Conservation (phyloP, 2,113 vertebrate genomes). For the Odocoileus virginianus region DNA sequence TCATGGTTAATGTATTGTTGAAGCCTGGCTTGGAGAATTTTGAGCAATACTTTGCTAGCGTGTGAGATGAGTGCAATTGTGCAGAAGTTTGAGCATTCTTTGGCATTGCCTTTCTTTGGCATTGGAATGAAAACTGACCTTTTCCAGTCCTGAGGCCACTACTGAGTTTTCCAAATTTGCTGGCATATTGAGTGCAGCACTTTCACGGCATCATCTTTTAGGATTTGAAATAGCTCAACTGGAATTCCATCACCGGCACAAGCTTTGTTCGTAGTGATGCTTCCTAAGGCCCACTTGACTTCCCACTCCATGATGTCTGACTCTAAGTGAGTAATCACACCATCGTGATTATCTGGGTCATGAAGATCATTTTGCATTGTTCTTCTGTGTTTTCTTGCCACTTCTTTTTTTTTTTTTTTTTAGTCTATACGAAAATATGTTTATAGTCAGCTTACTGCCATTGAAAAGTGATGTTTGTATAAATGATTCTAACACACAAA, state of each 20-base stretch:
- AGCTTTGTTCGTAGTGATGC: neutral
- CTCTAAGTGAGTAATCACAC: neutral
- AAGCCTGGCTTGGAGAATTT: neutral
- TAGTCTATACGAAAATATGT: neutral
- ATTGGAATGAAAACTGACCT: neutral
- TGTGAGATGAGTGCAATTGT: neutral
- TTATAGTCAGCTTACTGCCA: neutral
- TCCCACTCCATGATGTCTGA: neutral
- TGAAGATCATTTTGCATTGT: neutral
- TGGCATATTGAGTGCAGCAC: neutral
- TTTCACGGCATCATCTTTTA: neutral
- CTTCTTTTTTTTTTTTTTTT: neutral
- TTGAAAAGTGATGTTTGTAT: neutral
- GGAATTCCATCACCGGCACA: neutral
- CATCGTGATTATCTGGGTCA: fast-evolving
- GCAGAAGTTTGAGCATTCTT: neutral
- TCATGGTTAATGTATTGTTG: neutral
- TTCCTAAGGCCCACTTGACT: neutral
- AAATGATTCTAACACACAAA: neutral
- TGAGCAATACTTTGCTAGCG: neutral
- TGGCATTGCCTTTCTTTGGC: neutral
- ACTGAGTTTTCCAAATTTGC: neutral
- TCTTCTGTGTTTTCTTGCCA: neutral
- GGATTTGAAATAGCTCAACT: neutral
- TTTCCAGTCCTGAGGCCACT: neutral